These are phyloP conservation scores for Lacanobia oleracea DNA, from an alignment of 2,888 invertebrate genomes.

Conservation along the genomic window DNA sequence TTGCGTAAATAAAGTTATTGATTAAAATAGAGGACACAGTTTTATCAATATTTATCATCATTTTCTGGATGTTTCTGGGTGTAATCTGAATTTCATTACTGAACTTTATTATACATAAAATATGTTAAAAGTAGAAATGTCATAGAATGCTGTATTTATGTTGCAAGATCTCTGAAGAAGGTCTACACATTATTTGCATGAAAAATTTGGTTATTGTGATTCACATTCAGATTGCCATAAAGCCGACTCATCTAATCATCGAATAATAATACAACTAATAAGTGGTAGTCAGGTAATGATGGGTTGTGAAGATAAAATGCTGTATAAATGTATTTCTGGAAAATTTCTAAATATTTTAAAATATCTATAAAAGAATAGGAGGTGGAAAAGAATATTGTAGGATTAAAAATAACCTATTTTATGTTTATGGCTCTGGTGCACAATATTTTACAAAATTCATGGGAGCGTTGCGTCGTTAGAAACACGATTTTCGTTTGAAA, in stretches of 20 bases:
- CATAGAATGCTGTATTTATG: neutral
- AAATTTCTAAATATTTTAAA: too few relatives aligned
- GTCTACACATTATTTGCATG: neutral
- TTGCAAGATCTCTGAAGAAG: neutral
- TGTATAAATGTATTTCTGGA: too few relatives aligned
- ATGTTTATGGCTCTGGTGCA: neutral
- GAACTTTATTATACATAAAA: too few relatives aligned
- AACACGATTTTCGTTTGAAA: slow-evolving; percentile 65
- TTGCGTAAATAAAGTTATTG: slow-evolving; percentile 10
- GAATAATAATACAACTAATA: neutral
- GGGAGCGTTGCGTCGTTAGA: slow-evolving; percentile 39
- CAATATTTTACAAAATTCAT: slow-evolving; percentile 10
- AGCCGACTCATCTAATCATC: too few relatives aligned
- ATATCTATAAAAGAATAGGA: too few relatives aligned
- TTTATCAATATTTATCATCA: too few relatives aligned
- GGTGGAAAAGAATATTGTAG: neutral
- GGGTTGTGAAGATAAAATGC: too few relatives aligned
- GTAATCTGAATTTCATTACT: too few relatives aligned
- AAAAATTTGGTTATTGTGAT: too few relatives aligned
- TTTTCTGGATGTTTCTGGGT: too few relatives aligned
- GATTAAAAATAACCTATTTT: neutral
- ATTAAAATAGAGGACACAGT: neutral
- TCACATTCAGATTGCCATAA: too few relatives aligned
- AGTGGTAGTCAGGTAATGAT: too few relatives aligned
- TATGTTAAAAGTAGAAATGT: neutral